Evolutionary conservation across 2,113 vertebrate genomes (phyloP).

Genomic region (Choloepus hoffmanni): DNA sequence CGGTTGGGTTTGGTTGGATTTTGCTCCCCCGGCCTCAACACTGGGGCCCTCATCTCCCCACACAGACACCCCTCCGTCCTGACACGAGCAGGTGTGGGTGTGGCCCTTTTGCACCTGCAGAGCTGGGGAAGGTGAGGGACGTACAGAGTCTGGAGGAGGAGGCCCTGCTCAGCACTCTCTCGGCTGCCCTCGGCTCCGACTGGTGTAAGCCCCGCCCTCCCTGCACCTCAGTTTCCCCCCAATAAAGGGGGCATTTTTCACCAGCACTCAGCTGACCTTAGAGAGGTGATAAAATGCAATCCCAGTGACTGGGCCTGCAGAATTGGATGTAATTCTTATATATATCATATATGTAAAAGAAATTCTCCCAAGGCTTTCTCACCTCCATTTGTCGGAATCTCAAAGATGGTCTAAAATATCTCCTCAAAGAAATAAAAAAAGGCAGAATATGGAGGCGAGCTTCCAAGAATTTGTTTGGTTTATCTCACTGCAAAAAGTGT

Average conservation of each 20-base stretch:
- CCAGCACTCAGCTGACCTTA: neutral
- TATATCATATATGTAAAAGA: too few species aligned
- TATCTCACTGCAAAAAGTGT: too few species aligned
- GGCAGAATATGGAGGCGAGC: rapidly evolving
- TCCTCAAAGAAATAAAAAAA: neutral
- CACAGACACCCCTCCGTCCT: rapidly evolving
- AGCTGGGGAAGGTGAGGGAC: neutral
- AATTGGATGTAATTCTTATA: too few species aligned
- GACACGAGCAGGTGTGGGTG: too few species aligned
- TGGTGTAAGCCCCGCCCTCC: rapidly evolving
- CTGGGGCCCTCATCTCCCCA: neutral
- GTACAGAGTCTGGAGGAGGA: rapidly evolving
- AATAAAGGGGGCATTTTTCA: rapidly evolving
- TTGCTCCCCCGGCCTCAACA: neutral
- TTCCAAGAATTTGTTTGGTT: neutral
- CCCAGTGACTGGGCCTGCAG: neutral
- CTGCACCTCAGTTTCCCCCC: rapidly evolving
- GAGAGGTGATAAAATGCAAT: rapidly evolving
- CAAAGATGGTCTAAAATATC: neutral
- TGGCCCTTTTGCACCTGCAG: neutral
- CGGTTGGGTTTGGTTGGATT: neutral
- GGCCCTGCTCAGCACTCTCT: rapidly evolving
- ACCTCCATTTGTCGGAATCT: neutral
- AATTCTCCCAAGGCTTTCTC: neutral
- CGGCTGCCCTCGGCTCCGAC: rapidly evolving